Conservation (phyloP, 2,888 invertebrate genomes). For the Dermolepida albohirtum region DNA sequence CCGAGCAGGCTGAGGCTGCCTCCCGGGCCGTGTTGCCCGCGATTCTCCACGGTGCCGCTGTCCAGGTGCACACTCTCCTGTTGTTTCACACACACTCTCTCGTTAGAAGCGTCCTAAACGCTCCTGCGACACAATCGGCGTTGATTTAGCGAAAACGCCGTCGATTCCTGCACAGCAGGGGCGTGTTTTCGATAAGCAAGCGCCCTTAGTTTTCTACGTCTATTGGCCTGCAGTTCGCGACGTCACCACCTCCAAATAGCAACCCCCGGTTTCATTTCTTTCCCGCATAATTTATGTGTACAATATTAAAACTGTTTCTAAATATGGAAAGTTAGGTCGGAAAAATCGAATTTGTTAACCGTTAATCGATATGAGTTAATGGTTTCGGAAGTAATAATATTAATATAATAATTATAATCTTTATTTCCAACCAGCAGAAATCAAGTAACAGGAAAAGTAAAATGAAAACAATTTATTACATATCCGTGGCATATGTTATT, state of each 20-base stretch:
- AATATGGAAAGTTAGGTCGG: slow-evolving; percentile 44
- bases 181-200: slow-evolving; percentile 54
- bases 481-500: too few relatives aligned
- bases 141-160: slow-evolving; percentile 63
- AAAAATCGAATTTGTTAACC: slow-evolving; percentile 5
- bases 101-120: slow-evolving; percentile 56
- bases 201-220: slow-evolving; percentile 45
- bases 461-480: too few relatives aligned
- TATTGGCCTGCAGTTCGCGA: slow-evolving; percentile 50
- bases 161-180: slow-evolving; percentile 64
- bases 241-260: slow-evolving; percentile 51
- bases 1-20: slow-evolving; percentile 74
- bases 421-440: too few relatives aligned
- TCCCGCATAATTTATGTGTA: slow-evolving; percentile 48
- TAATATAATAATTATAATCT: too few relatives aligned
- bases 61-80: slow-evolving; percentile 59
- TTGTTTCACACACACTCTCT: slow-evolving; percentile 48
- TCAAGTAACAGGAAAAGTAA: too few relatives aligned
- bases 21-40: slow-evolving; percentile 61
- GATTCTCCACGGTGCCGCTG: slow-evolving; percentile 64
- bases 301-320: slow-evolving; percentile 45
- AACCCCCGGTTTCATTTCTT: slow-evolving; percentile 43
- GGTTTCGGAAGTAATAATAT: too few relatives aligned
- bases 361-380: slow-evolving; percentile 36
- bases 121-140: slow-evolving; percentile 57